Evolutionary conservation across 2,888 invertebrate genomes (phyloP).

Genomic region (Microctonus aethiopoides): DNA sequence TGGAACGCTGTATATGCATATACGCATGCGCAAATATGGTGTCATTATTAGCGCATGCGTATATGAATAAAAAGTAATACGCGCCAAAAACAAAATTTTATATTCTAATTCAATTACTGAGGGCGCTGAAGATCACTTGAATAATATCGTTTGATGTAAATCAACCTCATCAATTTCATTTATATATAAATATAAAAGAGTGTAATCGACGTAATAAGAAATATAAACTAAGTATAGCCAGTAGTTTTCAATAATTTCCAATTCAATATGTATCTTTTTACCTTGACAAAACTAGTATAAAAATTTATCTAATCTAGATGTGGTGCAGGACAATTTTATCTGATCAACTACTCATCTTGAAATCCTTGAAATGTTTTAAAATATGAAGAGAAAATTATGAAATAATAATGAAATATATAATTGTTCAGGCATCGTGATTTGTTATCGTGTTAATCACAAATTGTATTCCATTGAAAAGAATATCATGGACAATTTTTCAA

Average conservation of each 20-base stretch:
- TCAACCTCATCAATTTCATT: background rate
- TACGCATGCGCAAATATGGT: too few species aligned
- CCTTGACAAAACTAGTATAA: background rate
- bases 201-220: constrained; percentile 12
- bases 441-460: background rate
- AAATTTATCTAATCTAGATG: constrained; percentile 56
- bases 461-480: constrained; percentile 15
- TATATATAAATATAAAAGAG: background rate
- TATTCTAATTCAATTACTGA: background rate
- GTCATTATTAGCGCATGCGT: too few species aligned
- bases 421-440: constrained; percentile 9
- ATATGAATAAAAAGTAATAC: background rate
- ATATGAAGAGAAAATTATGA: too few species aligned
- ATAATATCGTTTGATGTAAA: background rate
- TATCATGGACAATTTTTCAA: constrained; percentile 59
- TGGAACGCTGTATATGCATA: too few species aligned
- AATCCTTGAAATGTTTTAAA: too few species aligned
- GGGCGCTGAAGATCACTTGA: background rate
- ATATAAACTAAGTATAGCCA: too few species aligned
- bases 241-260: too few species aligned
- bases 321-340: constrained; percentile 45
- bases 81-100: background rate
- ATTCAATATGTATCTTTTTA: too few species aligned
- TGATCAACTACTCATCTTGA: too few species aligned
- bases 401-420: constrained; percentile 33